Evolutionary conservation across 2,797 vertebrate species (phyloP), one percentile per base, ranked within the genome.

Genomic region (Pachyuromys duprasi): DNA sequence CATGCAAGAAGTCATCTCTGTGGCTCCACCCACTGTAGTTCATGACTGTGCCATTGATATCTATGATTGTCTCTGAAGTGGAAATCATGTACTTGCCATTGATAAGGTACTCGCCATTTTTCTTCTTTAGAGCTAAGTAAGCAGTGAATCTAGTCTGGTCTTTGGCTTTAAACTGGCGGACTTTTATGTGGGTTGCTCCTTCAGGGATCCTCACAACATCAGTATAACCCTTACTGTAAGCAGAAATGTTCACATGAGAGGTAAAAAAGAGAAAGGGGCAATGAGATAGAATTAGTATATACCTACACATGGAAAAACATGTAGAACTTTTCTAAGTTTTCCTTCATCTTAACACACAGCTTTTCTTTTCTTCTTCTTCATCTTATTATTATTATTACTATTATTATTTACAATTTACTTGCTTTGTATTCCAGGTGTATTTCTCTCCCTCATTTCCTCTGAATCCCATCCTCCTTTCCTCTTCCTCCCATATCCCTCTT

Each of bases 21-120:
- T 99, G 99, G 97, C 99, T 99, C 99, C 99, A 99, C 36, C 99
- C 99, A 0, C 99, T 99, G 98, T 99, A 99, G 99, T 99, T 99
- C 97, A 99, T 99, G 94, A 99, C 99, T 0, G 99, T 99, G 42
- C 99, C 99, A 0, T 99, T 99, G 98, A 99, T 98, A 7, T 99
- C 99, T 78, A 99, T 98, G 98, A 99, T 99, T 0, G 99, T 99
- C 98, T 99, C 99, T 0, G 99, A 99, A 70, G 99, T 99, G 97
- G 99, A 99, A 98, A 99, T 99, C 99, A 99, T 99, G 86, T 99
- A 99, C 96, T 99, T 99, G 13, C 99, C 99, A 2, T 99, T 99
- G 13, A 99, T 98, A 93, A 99, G 99, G 98, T 99, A 99, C 90
- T 99, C 99, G 57, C 99, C 98, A 0, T 96, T 99, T 95, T 99